These are phyloP conservation scores for Platyscapa corneri DNA, from an alignment of 1,140 invertebrate genomes.

Conservation along the genomic window DNA sequence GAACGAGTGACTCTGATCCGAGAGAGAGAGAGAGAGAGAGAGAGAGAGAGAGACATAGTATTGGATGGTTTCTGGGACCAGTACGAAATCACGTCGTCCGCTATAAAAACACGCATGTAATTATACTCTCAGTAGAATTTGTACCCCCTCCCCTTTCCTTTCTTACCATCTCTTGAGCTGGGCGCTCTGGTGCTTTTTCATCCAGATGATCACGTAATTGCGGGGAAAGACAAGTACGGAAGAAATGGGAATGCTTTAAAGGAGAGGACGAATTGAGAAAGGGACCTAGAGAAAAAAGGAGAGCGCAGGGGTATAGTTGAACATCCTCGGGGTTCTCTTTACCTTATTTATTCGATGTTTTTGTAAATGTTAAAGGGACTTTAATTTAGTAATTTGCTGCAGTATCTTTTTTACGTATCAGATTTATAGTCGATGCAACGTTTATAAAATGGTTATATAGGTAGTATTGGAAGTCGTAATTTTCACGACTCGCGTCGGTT, in stretches of 20 bases:
- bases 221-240: slow-evolving; percentile 23
- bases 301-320: background rate
- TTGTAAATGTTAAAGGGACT: slow-evolving; percentile 4
- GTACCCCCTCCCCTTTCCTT: background rate
- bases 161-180: background rate
- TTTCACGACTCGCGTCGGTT: background rate
- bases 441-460: background rate
- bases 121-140: slow-evolving; percentile 24
- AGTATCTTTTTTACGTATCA: background rate
- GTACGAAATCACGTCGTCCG: slow-evolving; percentile 18
- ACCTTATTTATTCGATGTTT: background rate
- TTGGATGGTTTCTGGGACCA: background rate
- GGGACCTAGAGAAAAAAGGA: background rate
- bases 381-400: slow-evolving; percentile 3
- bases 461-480: background rate
- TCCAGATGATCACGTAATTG: slow-evolving; percentile 21
- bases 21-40: background rate
- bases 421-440: background rate
- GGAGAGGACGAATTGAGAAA: slow-evolving; percentile 8
- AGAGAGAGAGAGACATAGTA: background rate
- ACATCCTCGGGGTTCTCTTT: slow-evolving; percentile 9
- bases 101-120: slow-evolving; percentile 32
- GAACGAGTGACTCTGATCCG: too few species aligned
- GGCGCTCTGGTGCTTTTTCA: slow-evolving; percentile 7
- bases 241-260: slow-evolving; percentile 14